Percentiles rank a stretch among this genome's conserved stretches.
phyloP scores from a whole-genome alignment of 2,888 invertebrate species.

The Chrysodeixis includens region DNA sequence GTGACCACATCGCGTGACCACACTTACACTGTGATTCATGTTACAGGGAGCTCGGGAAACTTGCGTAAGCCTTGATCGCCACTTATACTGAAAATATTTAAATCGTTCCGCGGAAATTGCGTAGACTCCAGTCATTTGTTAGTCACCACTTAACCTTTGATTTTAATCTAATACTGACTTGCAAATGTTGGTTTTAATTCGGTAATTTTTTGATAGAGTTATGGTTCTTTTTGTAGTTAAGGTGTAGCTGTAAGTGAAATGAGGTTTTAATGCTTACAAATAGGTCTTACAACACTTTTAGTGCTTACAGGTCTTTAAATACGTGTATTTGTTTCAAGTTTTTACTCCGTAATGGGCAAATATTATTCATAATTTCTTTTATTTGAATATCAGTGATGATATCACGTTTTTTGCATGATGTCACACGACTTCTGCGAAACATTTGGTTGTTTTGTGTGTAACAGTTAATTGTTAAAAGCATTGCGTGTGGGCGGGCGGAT shows the following conservation, averaged over 20 bases:
- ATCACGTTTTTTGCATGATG: background rate
- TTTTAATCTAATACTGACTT: constrained; percentile 1
- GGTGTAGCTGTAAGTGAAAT: too few relatives aligned
- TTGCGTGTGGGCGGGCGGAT: constrained; percentile 30
- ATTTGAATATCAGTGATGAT: background rate
- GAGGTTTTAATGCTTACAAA: too few relatives aligned
- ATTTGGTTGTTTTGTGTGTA: constrained; percentile 21
- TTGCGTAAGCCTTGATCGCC: constrained; percentile 34
- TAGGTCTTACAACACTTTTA: too few relatives aligned
- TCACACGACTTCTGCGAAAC: constrained; percentile 7
- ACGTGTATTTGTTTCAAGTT: background rate
- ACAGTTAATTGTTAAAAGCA: constrained; percentile 20
- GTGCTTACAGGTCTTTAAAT: too few relatives aligned
- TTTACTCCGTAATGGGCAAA: background rate
- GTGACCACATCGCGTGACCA: constrained; percentile 57
- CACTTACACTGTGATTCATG: constrained; percentile 47
- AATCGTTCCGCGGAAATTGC: constrained; percentile 51
- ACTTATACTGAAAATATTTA: constrained; percentile 45
- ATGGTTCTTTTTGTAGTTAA: background rate
- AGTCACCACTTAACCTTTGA: constrained; percentile 12
- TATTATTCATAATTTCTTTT: background rate
- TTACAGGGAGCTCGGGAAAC: constrained; percentile 37
- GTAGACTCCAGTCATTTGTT: constrained; percentile 19
- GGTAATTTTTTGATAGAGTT: background rate
- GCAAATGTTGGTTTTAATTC: background rate